phyloP scores from a whole-genome alignment of 2,797 vertebrate genomes.

The Enteromius anoplus region DNA sequence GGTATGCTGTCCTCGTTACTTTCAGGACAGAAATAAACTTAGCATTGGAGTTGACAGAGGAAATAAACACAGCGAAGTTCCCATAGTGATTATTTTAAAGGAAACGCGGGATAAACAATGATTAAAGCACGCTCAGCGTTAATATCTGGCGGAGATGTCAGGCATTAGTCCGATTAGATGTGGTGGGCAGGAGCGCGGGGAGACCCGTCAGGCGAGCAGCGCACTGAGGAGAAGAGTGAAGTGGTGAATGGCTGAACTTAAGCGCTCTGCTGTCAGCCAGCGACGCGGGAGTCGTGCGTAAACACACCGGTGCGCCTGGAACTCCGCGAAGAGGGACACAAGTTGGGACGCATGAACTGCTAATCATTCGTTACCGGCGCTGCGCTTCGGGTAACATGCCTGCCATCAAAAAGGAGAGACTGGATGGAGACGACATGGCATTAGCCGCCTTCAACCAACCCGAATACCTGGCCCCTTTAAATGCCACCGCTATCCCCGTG shows the following conservation, averaged over 20 bases:
- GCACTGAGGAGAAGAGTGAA: slow-evolving; percentile 75
- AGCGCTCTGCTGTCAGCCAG: slow-evolving; percentile 73
- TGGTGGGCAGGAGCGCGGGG: slow-evolving; percentile 76
- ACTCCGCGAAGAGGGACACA: slow-evolving; percentile 73
- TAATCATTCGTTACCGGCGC: slow-evolving; percentile 77
- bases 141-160: slow-evolving; percentile 81
- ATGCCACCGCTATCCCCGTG: slow-evolving; percentile 85
- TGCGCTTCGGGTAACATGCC: slow-evolving; percentile 86
- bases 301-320: slow-evolving; percentile 78
- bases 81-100: slow-evolving; percentile 27
- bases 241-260: slow-evolving; percentile 79
- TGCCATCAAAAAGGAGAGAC: slow-evolving; percentile 94
- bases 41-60: slow-evolving; percentile 3
- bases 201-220: slow-evolving; percentile 65
- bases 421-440: slow-evolving; percentile 92
- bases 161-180: slow-evolving; percentile 84
- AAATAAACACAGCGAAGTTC: slow-evolving; percentile 32
- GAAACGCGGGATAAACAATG: slow-evolving; percentile 55
- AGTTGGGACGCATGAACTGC: slow-evolving; percentile 75
- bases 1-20: not conserved
- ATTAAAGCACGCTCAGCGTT: slow-evolving; percentile 77
- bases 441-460: slow-evolving; percentile 90
- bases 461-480: slow-evolving; percentile 92
- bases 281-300: slow-evolving; percentile 77
- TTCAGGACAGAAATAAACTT: slow-evolving; percentile 15